A percentile compares a stretch with the other conserved stretches of the same genome.
These are phyloP conservation scores for Anguilla megastoma DNA, from an alignment of 2,797 vertebrate genomes.

Conservation along the genomic window DNA sequence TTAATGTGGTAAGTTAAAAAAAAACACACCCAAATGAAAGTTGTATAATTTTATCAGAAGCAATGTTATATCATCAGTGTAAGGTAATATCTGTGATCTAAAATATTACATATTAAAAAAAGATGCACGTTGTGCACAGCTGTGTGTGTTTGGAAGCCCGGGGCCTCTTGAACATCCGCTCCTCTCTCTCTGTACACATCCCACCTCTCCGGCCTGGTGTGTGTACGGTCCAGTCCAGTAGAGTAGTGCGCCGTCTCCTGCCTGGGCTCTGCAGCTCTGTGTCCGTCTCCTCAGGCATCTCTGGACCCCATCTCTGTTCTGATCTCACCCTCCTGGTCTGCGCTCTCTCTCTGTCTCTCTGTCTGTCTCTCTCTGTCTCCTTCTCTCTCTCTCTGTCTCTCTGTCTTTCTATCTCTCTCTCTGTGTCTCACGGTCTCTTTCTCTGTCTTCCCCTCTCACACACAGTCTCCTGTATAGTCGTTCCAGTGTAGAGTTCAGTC, in stretches of 20 bases:
- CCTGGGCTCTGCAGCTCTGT: slow-evolving; percentile 59
- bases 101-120: neutral
- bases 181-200: slow-evolving; percentile 54
- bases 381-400: neutral
- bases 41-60: neutral
- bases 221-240: slow-evolving; percentile 65
- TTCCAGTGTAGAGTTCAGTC: slow-evolving; percentile 38
- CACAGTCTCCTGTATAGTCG: slow-evolving; percentile 38
- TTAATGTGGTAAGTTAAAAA: neutral
- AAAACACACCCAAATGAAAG: neutral
- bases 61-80: neutral
- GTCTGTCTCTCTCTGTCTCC: slow-evolving; percentile 17
- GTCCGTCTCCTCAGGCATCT: slow-evolving; percentile 59
- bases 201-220: slow-evolving; percentile 67
- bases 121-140: too few relatives aligned
- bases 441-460: slow-evolving; percentile 33
- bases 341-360: slow-evolving; percentile 46
- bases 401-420: slow-evolving; percentile 29
- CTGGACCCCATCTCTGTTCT: slow-evolving; percentile 47
- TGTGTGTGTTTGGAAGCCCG: slow-evolving; percentile 66
- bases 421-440: slow-evolving; percentile 10
- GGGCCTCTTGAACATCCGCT: slow-evolving; percentile 49
- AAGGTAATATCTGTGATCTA: neutral
- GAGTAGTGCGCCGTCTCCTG: slow-evolving; percentile 72
- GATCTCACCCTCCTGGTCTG: slow-evolving; percentile 56